Conservation (phyloP, 2,113 vertebrate species). For the Rhizomys pruinosus region DNA sequence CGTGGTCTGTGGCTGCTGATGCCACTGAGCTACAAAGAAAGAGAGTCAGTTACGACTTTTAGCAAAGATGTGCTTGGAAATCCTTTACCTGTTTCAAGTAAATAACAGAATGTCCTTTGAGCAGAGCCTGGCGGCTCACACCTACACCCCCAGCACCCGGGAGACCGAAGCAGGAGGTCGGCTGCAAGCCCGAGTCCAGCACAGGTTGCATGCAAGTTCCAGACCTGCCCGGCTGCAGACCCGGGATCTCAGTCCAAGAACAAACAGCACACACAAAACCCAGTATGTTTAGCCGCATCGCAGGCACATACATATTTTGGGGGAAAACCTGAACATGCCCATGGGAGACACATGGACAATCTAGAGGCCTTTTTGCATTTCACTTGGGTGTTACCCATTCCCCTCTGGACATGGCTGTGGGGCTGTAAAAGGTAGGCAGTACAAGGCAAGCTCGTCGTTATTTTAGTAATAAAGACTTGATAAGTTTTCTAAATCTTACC, state of each 20-base stretch:
- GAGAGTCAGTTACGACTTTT: neutral
- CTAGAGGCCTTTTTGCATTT: neutral
- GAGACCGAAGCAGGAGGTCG: neutral
- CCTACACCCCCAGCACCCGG: neutral
- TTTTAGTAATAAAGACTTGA: neutral
- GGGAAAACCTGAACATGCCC: neutral
- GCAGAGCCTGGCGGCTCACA: neutral
- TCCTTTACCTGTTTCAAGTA: neutral
- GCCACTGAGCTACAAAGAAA: slow-evolving; percentile 93
- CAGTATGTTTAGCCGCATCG: neutral
- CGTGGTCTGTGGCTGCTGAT: slow-evolving; percentile 92
- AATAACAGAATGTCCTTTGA: neutral
- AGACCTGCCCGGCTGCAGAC: neutral
- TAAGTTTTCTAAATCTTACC: neutral
- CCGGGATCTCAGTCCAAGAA: neutral
- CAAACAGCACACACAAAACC: neutral
- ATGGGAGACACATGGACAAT: neutral
- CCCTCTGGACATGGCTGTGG: neutral
- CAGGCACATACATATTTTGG: neutral
- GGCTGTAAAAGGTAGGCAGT: no score
- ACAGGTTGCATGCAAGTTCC: neutral
- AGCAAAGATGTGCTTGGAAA: neutral
- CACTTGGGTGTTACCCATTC: neutral
- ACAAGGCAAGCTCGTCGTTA: neutral
- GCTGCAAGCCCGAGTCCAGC: neutral